Base-by-base conservation (phyloP, 2,797 vertebrate species). In the Oreonectes daqikongensis region DNA sequence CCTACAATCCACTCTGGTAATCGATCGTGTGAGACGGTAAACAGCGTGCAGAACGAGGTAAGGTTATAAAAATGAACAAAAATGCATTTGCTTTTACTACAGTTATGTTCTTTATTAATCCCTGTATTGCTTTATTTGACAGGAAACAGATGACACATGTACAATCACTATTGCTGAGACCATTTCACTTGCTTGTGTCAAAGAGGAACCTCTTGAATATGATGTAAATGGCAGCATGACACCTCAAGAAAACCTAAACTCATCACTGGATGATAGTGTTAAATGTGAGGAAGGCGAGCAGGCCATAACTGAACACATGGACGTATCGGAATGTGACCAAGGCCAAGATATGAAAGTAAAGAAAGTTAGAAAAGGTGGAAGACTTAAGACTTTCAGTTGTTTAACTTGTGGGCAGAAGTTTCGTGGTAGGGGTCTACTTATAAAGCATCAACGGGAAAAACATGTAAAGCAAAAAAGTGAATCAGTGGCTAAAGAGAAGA, bases 151-250 rank as follows among this genome's bases (percentile, higher is more conserved):
- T 30, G 48, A 64, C 10, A 40, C 64, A 3, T 66, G 61, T 38
- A 50, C 53, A 17, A 76, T 81, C 20, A 74, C 70, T 15, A 81
- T 81, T 38, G 57, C 65, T 8, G 18, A 69, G 5, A 12, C 80
- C 3, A 22, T 81, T 42, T 81, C 75, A 6, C 61, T 81, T n/a
- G 80, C 80, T 5, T 57, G 57, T 52, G 79, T 77, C 28, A 72
- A 73, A 22, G 81, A 61, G 9, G 69, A 79, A 15, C 78, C 74
- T 35, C 1, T 61, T 30, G 79, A 77, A 40, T 69, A 59, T 44
- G 78, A 81, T 26, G 48, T 74, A 22, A 32, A 38, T 20, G n/a
- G 18, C 20, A 30, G 26, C 46, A 18, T 5, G 30, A 64, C 61
- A 26, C 10, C n/a, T n/a, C 15, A 22, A 59, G 57, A 75, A n/a